These are phyloP conservation scores for Pyrgilauda ruficollis DNA, from an alignment of 2,113 vertebrate genomes.

Conservation along the genomic window DNA sequence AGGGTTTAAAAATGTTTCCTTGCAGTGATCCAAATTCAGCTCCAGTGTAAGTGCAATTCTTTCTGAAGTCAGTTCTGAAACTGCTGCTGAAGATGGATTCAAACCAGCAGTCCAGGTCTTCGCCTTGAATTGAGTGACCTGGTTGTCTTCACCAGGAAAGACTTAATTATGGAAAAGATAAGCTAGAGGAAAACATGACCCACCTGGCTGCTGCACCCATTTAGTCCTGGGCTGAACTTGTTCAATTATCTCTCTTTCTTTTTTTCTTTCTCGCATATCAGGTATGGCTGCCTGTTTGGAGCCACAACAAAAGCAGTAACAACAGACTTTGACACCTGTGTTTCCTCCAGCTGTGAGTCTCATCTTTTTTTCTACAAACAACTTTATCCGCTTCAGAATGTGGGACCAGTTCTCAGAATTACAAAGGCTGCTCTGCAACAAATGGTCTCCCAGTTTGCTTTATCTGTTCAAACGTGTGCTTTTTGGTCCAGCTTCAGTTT, in stretches of 20 bases:
- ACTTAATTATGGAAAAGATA: not conserved
- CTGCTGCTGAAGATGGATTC: not conserved
- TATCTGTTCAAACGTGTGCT: not conserved
- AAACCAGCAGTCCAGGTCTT: not conserved
- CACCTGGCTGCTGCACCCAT: not conserved
- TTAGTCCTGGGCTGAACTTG: not conserved
- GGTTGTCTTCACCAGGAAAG: not conserved
- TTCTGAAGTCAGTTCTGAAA: not conserved
- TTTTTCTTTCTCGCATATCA: not conserved
- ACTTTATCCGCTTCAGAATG: not conserved
- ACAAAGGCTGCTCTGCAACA: constrained; percentile 1
- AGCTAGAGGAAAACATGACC: not conserved
- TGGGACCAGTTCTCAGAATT: constrained; percentile 33
- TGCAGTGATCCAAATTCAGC: not conserved
- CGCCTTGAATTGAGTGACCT: not conserved
- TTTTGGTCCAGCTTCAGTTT: not conserved
- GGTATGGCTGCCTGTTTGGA: constrained; percentile 2
- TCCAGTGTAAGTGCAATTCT: not conserved
- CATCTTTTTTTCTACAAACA: constrained; percentile 17
- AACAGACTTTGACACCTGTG: constrained; percentile 53
- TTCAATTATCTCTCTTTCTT: not conserved
- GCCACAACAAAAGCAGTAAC: constrained; percentile 43
- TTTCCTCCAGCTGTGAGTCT: constrained; percentile 53
- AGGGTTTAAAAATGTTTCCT: not conserved
- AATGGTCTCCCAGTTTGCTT: constrained; percentile 2